Percentiles rank a stretch among this genome's conserved stretches.
Evolutionary conservation across 2,113 vertebrate genomes (phyloP).

Genomic region (Hiodon tergisus): DNA sequence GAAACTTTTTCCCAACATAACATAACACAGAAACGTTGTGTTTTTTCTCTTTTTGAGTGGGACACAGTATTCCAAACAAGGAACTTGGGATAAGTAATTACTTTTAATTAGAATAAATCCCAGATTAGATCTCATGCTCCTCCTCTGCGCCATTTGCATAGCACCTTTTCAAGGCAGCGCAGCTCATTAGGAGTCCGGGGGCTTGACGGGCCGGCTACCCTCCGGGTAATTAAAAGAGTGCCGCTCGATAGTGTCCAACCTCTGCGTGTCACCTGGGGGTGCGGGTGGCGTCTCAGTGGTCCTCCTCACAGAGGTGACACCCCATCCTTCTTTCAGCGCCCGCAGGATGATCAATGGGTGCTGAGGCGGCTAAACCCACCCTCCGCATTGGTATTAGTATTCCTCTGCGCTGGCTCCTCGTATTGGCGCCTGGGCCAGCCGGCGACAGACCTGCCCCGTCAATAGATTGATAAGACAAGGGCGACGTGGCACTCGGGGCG

Average conservation of each 20-base stretch:
- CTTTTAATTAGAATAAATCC: conserved; percentile 47
- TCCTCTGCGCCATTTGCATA: conserved; percentile 23
- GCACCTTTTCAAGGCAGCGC: conserved; percentile 30
- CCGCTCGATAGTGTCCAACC: conserved; percentile 42
- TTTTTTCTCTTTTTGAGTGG: conserved; percentile 4
- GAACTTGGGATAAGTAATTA: conserved; percentile 27
- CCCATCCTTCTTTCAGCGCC: conserved; percentile 23
- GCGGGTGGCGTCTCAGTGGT: neutral
- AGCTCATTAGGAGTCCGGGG: conserved; percentile 37
- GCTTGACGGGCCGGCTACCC: conserved; percentile 35
- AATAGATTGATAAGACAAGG: conserved; percentile 28
- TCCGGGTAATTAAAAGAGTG: conserved; percentile 40
- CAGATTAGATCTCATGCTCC: conserved; percentile 27
- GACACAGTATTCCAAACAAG: conserved; percentile 24
- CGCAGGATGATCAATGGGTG: conserved; percentile 28
- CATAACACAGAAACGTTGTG: too few relatives aligned
- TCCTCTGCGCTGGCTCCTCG: neutral
- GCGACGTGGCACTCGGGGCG: conserved; percentile 4
- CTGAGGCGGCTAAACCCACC: conserved; percentile 17
- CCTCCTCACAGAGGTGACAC: conserved; percentile 12
- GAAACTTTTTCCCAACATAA: too few relatives aligned
- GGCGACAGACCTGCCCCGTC: conserved; percentile 18
- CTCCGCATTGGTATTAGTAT: conserved; percentile 22
- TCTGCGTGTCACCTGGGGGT: conserved; percentile 29
- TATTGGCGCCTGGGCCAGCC: neutral